phyloP scores from a whole-genome alignment of 1,140 invertebrate species.

The Rhysida immarginata region DNA sequence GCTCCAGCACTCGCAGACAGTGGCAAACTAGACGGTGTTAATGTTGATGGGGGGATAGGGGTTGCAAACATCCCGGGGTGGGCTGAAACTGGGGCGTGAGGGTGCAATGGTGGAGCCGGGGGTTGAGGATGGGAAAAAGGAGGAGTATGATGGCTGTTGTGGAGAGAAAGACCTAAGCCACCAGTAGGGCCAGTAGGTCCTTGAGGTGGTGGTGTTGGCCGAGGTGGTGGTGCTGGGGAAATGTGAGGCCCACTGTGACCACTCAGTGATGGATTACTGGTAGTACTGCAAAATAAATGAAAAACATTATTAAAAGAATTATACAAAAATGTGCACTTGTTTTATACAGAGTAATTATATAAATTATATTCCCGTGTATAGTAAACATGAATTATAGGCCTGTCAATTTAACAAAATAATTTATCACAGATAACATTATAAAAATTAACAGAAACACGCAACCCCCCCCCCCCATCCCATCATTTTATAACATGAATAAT shows the following conservation, averaged over 20 bases:
- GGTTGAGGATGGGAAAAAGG: slow-evolving; percentile 34
- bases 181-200: background rate
- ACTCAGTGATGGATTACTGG: background rate
- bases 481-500: too few relatives aligned
- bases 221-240: slow-evolving; percentile 5
- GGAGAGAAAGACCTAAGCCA: slow-evolving; percentile 7
- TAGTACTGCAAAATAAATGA: background rate
- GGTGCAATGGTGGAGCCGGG: slow-evolving; percentile 39
- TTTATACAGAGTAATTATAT: too few relatives aligned
- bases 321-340: too few relatives aligned
- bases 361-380: too few relatives aligned
- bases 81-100: slow-evolving; percentile 40
- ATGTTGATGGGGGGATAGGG: slow-evolving; percentile 24
- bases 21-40: slow-evolving; percentile 33
- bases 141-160: slow-evolving; percentile 23
- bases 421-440: too few relatives aligned
- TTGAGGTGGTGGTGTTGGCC: slow-evolving; percentile 7
- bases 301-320: too few relatives aligned
- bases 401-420: too few relatives aligned
- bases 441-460: too few relatives aligned
- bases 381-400: too few relatives aligned
- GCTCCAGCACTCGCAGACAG: slow-evolving; percentile 42
- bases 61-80: slow-evolving; percentile 27
- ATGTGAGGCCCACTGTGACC: slow-evolving; percentile 3
- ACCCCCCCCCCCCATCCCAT: too few relatives aligned